Percentiles rank a stretch among this genome's conserved stretches.
Conservation (phyloP, 2,113 vertebrate species). For the Neogale vison region DNA sequence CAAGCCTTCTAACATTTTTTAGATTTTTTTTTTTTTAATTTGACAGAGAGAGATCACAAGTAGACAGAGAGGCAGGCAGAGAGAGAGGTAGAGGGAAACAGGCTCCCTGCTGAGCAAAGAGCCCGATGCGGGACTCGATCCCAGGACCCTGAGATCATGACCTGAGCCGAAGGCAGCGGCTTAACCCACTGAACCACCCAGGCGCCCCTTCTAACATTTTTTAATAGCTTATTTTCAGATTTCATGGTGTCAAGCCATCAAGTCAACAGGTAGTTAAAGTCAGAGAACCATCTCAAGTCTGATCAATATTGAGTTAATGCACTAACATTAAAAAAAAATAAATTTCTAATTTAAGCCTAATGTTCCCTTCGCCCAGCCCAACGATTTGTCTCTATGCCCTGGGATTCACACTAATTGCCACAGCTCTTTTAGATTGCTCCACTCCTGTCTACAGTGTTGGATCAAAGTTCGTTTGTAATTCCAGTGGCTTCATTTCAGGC, state of each 20-base stretch:
- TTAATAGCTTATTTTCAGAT: conserved; percentile 25
- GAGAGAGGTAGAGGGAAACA: too few relatives aligned
- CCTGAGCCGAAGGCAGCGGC: too few relatives aligned
- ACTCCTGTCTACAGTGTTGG: background rate
- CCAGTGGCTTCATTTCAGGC: background rate
- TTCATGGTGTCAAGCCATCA: background rate
- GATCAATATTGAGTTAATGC: background rate
- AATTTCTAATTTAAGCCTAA: background rate
- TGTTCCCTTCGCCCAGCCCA: background rate
- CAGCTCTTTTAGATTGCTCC: background rate
- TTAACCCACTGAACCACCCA: too few relatives aligned
- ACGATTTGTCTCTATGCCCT: background rate
- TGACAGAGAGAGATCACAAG: too few relatives aligned
- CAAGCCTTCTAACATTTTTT: background rate
- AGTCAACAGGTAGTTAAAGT: background rate
- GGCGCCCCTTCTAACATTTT: background rate
- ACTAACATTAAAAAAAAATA: background rate
- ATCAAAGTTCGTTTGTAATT: background rate
- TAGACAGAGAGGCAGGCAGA: too few relatives aligned
- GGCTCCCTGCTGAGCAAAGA: too few relatives aligned
- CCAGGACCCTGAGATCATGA: too few relatives aligned
- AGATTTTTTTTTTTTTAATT: too few relatives aligned
- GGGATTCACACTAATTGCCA: background rate
- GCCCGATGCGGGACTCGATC: too few relatives aligned
- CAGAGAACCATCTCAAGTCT: background rate